Evolutionary conservation across 2,113 vertebrate species (phyloP).

Genomic region (Lontra canadensis): DNA sequence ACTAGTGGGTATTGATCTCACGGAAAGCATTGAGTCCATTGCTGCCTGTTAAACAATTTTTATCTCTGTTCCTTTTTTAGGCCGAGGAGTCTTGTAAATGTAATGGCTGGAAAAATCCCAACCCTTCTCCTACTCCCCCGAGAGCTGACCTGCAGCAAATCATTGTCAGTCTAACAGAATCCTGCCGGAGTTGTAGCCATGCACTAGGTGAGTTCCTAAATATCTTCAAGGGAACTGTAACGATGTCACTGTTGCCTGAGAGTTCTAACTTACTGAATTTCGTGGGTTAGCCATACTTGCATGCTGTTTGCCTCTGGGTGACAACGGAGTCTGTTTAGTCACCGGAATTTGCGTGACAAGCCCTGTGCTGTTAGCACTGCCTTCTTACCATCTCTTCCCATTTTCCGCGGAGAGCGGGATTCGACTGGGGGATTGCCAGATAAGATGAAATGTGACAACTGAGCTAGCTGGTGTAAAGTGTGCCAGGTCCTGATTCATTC

Average conservation of each 20-base stretch:
- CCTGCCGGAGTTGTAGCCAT: conserved; percentile 97
- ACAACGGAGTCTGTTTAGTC: not conserved
- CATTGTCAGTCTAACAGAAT: conserved; percentile 91
- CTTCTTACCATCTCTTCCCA: not conserved
- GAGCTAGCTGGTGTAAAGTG: not conserved
- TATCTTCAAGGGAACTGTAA: not conserved
- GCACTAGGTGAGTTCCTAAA: conserved; percentile 87
- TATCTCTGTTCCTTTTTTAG: conserved; percentile 81
- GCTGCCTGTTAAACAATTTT: not conserved
- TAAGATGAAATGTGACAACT: rapidly evolving
- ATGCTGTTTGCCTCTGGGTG: not conserved
- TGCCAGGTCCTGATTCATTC: not conserved
- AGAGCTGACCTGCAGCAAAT: conserved; percentile 92
- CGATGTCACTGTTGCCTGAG: not conserved
- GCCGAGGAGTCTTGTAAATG: conserved; percentile 98
- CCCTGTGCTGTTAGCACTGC: not conserved
- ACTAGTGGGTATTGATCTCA: not conserved
- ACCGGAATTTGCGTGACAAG: not conserved
- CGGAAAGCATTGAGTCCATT: not conserved
- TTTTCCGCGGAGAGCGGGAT: not conserved
- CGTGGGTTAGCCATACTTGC: not conserved
- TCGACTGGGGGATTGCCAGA: not conserved
- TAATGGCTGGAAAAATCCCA: conserved; percentile 99
- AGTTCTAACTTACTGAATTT: not conserved
- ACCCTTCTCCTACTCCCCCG: conserved; percentile 95